Evolutionary conservation across 2,113 vertebrate species (phyloP), one percentile per base, ranked within the genome.

Genomic region (Odontesthes bonariensis): DNA sequence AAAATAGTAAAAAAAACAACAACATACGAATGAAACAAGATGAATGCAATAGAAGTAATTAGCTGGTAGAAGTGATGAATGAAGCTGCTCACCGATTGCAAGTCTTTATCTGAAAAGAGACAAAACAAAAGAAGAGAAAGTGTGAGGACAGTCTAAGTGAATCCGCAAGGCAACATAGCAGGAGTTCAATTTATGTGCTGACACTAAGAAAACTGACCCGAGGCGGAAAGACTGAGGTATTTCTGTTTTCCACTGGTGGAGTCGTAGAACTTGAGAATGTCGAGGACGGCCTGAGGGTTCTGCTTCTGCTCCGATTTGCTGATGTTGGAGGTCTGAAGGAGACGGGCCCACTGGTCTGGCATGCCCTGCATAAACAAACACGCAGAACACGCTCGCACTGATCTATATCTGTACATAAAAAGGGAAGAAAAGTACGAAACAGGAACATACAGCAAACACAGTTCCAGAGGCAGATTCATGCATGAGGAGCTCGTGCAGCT

Each of bases 271-370:
- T 99, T 99, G 75, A 99, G 94, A 82, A 97, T 96, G 69, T 99
- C 97, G 47, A 99, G 94, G 72, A 99, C 98, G 1, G 96, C 97
- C 93, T 99, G 97, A 7, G 98, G 98, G 78, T 99, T 99, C 71
- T 99, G 97, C 92, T 99, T 99, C 90, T 99, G 98, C 86, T 99
- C 97, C 11, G 96, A 94, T 83, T 98, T 98, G 17, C 97, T 98
- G 90, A 99, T 99, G 85, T 99, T 99, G 80, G 98, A 99, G 55
- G 97, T 98, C 89, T 99, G 97, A 59, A 99, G 94, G 70, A 99
- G 93, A 59, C 97, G 95, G 83, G 98, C 97, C 98, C 98, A 99
- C 77, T 99, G 98, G 89, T 99, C 98, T 27, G 98, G 98, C 98
- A 99, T 99, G 79, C 98, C 98, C 98, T 99, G 86, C 4, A 73